Evolutionary conservation across 2,888 invertebrate species (phyloP).

Genomic region (Elegia similella): DNA sequence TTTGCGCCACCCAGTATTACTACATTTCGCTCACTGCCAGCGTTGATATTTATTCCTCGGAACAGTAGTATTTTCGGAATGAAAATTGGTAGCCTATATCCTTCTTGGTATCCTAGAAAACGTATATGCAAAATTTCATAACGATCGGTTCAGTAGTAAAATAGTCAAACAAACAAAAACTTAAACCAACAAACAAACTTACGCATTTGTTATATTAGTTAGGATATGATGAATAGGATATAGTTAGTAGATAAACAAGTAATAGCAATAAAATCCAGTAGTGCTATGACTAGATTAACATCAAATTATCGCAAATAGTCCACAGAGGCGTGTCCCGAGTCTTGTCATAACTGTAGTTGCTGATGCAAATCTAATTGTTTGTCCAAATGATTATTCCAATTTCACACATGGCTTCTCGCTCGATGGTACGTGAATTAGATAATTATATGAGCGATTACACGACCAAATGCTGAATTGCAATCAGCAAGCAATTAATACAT

Average conservation of each 20-base stretch:
- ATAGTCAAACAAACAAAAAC: too few relatives aligned
- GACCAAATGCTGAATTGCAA: slow-evolving; percentile 3
- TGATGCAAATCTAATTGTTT: slow-evolving; percentile 16
- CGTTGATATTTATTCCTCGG: too few relatives aligned
- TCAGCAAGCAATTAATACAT: neutral
- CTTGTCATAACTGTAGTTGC: slow-evolving; percentile 12
- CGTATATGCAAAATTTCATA: too few relatives aligned
- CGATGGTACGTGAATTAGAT: neutral
- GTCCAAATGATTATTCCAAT: slow-evolving; percentile 15
- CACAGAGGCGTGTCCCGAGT: slow-evolving; percentile 4
- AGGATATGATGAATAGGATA: too few relatives aligned
- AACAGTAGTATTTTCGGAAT: too few relatives aligned
- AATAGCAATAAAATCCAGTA: neutral
- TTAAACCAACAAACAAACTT: too few relatives aligned
- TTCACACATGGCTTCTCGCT: slow-evolving; percentile 5
- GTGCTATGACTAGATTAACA: slow-evolving; percentile 9
- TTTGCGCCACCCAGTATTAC: too few relatives aligned
- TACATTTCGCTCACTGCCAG: too few relatives aligned
- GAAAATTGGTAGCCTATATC: too few relatives aligned
- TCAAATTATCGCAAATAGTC: slow-evolving; percentile 8
- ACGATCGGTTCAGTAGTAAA: too few relatives aligned
- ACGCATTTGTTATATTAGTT: too few relatives aligned
- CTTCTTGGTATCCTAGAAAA: too few relatives aligned
- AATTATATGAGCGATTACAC: slow-evolving; percentile 11
- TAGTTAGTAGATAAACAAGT: neutral